Conservation (phyloP, 2,888 invertebrate genomes). For the Heterodera filipjevi region DNA sequence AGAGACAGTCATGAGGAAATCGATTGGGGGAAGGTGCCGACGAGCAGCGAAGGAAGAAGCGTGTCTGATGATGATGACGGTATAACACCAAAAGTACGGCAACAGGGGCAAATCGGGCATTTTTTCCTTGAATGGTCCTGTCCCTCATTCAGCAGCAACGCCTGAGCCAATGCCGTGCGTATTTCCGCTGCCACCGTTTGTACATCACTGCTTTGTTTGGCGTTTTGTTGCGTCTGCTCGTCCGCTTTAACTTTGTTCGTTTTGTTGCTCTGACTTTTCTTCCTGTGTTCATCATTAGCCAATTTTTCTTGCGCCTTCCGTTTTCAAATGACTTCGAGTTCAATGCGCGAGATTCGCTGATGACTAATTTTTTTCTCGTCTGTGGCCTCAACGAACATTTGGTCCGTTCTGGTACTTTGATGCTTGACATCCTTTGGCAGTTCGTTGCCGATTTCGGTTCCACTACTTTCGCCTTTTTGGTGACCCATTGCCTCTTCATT, state of each 20-base stretch:
- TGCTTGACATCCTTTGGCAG: slow-evolving; percentile 21
- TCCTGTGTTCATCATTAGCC: slow-evolving; percentile 21
- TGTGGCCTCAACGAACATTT: slow-evolving; percentile 36
- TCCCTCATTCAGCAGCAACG: not conserved
- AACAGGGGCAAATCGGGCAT: too few relatives aligned
- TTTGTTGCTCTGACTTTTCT: slow-evolving; percentile 25
- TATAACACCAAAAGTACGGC: too few relatives aligned
- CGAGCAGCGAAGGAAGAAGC: not conserved
- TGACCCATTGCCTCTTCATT: not conserved
- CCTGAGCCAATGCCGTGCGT: not conserved
- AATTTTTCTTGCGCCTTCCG: slow-evolving; percentile 8
- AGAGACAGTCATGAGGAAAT: not conserved
- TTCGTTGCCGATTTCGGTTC: slow-evolving; percentile 4
- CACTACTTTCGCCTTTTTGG: slow-evolving; percentile 2
- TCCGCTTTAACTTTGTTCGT: slow-evolving; percentile 19
- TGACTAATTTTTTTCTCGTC: slow-evolving; percentile 38
- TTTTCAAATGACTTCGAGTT: not conserved
- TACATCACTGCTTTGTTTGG: slow-evolving; percentile 22
- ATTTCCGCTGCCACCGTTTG: slow-evolving; percentile 24
- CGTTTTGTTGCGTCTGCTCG: slow-evolving; percentile 26
- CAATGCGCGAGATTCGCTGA: slow-evolving; percentile 34
- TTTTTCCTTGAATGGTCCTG: too few relatives aligned
- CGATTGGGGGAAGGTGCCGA: not conserved
- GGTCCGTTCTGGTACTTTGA: slow-evolving; percentile 29
- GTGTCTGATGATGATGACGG: too few relatives aligned